A percentile compares a stretch with the other conserved stretches of the same genome.
phyloP scores from a whole-genome alignment of 2,888 invertebrate species.

The Cephalotes varians region DNA sequence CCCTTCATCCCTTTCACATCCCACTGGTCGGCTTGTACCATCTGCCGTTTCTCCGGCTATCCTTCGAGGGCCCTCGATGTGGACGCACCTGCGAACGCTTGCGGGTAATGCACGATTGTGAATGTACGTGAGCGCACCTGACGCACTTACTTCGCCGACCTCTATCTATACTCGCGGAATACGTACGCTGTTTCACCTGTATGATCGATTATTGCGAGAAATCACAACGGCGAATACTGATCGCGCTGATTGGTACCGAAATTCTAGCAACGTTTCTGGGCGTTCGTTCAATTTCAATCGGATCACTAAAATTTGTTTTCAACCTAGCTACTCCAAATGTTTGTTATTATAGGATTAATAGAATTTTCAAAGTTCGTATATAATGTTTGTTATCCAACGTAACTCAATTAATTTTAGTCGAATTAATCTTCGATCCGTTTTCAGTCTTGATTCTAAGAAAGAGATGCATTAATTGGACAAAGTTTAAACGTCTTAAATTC shows the following conservation, averaged over 20 bases:
- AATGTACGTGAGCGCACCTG: conserved; percentile 57
- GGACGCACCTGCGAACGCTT: conserved; percentile 42
- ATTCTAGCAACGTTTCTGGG: not conserved
- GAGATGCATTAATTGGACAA: not conserved
- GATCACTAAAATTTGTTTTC: not conserved
- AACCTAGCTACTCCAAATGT: not conserved
- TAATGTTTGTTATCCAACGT: not conserved
- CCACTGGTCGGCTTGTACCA: conserved; percentile 31
- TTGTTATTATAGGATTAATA: not conserved
- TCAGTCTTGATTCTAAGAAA: not conserved
- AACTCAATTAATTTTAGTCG: not conserved
- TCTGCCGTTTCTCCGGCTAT: conserved; percentile 48
- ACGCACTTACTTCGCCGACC: conserved; percentile 58
- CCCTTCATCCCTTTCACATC: conserved; percentile 49
- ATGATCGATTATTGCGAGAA: conserved; percentile 33
- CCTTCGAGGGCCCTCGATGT: conserved; percentile 49
- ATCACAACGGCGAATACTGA: conserved; percentile 6
- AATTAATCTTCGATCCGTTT: not conserved
- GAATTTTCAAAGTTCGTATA: not conserved
- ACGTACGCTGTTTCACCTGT: conserved; percentile 33
- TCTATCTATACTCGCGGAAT: conserved; percentile 53
- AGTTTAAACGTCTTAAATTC: not conserved
- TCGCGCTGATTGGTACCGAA: not conserved
- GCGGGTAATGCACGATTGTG: conserved; percentile 38
- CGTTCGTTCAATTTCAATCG: not conserved